These are phyloP conservation scores for Dorcus hopei DNA, from an alignment of 2,888 invertebrate species.

Conservation along the genomic window DNA sequence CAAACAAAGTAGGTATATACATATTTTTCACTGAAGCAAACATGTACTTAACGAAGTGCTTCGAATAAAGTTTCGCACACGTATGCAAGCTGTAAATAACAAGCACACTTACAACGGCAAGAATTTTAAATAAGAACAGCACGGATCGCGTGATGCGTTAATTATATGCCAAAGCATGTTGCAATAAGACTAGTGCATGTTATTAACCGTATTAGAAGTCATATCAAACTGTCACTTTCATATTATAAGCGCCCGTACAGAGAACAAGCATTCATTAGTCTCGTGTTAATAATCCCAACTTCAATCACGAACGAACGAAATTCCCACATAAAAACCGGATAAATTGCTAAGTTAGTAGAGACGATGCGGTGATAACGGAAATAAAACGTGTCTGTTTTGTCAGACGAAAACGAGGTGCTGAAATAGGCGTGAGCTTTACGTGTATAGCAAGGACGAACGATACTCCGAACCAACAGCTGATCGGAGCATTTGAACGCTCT, in stretches of 20 bases:
- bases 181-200: constrained; percentile 26
- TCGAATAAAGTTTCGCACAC: neutral
- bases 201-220: constrained; percentile 24
- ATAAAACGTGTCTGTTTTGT: neutral
- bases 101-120: constrained; percentile 8
- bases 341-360: too few relatives aligned
- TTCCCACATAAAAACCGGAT: neutral
- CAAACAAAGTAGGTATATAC: too few relatives aligned
- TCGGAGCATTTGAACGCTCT: constrained; percentile 23
- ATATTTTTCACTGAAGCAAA: neutral
- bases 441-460: constrained; percentile 19
- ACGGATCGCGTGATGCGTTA: constrained; percentile 31
- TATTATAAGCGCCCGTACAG: constrained; percentile 15
- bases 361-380: neutral
- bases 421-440: constrained; percentile 20
- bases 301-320: constrained; percentile 1
- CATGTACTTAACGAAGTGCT: neutral
- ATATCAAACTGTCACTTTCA: constrained; percentile 20
- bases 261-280: constrained; percentile 12
- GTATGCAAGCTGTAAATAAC: neutral
- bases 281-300: neutral
- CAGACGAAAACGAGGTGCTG: constrained; percentile 9
- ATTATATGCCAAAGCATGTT: constrained; percentile 26
- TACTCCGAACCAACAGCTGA: constrained; percentile 31
- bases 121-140: constrained; percentile 3